These are phyloP conservation scores for Chrosomus eos DNA, from an alignment of 2,797 vertebrate species.

Conservation along the genomic window DNA sequence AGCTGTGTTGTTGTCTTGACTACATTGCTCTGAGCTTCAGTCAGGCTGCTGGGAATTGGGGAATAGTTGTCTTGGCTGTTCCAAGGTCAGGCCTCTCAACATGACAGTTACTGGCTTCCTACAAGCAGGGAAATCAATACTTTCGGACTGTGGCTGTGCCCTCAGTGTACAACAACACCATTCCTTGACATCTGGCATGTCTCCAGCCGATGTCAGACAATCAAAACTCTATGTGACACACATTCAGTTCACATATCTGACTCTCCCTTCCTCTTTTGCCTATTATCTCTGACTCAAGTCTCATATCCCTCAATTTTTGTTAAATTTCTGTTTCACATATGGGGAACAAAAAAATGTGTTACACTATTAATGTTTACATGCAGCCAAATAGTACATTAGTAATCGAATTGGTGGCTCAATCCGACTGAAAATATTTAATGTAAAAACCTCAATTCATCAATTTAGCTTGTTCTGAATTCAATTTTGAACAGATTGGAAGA, in stretches of 20 bases:
- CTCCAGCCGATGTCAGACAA: constrained; percentile 66
- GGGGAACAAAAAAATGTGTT: constrained; percentile 1
- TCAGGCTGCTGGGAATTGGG: constrained; percentile 65
- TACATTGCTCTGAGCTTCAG: constrained; percentile 46
- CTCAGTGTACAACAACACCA: constrained; percentile 97
- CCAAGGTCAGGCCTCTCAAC: constrained; percentile 94
- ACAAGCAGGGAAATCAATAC: constrained; percentile 99
- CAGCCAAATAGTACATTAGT: background rate
- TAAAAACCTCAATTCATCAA: background rate
- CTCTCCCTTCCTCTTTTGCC: constrained; percentile 58
- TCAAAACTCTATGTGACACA: constrained; percentile 56
- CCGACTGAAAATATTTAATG: background rate
- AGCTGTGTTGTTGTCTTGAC: constrained; percentile 48
- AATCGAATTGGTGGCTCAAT: background rate
- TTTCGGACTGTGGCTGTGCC: constrained; percentile 97
- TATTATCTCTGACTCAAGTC: constrained; percentile 65
- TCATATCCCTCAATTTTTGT: constrained; percentile 66
- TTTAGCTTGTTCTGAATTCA: background rate
- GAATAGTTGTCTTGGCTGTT: constrained; percentile 78
- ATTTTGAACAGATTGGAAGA: background rate
- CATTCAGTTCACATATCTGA: constrained; percentile 10
- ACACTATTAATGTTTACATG: background rate
- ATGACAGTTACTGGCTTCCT: constrained; percentile 97
- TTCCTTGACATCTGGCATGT: constrained; percentile 78
- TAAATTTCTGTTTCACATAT: constrained; percentile 58